Percentiles rank a stretch among this genome's conserved stretches.
Conservation (phyloP, 2,113 vertebrate species). For the Anas platyrhynchos region DNA sequence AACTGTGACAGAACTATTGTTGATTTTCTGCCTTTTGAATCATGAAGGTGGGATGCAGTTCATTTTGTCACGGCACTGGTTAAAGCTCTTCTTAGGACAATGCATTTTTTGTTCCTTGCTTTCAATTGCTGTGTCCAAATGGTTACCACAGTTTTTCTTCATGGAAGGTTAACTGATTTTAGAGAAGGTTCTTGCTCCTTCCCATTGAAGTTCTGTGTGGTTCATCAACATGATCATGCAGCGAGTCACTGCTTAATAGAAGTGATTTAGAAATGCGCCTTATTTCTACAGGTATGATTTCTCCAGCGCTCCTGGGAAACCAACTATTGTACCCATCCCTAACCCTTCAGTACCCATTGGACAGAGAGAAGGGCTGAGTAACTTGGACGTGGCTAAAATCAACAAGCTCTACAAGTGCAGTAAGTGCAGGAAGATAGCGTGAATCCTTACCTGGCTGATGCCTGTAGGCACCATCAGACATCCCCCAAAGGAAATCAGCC, state of each 20-base stretch:
- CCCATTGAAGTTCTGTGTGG: neutral
- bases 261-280: neutral
- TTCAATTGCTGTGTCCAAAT: neutral
- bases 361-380: slow-evolving; percentile 72
- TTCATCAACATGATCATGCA: neutral
- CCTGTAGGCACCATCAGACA: neutral
- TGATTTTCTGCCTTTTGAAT: neutral
- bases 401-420: slow-evolving; percentile 77
- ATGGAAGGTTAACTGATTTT: neutral
- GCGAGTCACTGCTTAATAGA: neutral
- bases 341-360: slow-evolving; percentile 63
- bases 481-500: neutral
- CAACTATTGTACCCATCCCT: slow-evolving; percentile 70
- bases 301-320: slow-evolving; percentile 41
- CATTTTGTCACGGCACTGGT: neutral
- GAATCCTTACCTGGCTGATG: neutral
- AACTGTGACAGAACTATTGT: neutral
- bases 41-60: neutral
- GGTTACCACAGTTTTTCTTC: neutral
- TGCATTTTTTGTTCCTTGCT: neutral
- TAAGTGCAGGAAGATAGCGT: slow-evolving; percentile 44
- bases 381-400: slow-evolving; percentile 73
- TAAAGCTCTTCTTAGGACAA: neutral
- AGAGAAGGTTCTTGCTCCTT: slow-evolving; percentile 1
- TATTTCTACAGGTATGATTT: slow-evolving; percentile 68